These are phyloP conservation scores for Notamacropus eugenii DNA, from an alignment of 2,797 vertebrate species.

Conservation along the genomic window DNA sequence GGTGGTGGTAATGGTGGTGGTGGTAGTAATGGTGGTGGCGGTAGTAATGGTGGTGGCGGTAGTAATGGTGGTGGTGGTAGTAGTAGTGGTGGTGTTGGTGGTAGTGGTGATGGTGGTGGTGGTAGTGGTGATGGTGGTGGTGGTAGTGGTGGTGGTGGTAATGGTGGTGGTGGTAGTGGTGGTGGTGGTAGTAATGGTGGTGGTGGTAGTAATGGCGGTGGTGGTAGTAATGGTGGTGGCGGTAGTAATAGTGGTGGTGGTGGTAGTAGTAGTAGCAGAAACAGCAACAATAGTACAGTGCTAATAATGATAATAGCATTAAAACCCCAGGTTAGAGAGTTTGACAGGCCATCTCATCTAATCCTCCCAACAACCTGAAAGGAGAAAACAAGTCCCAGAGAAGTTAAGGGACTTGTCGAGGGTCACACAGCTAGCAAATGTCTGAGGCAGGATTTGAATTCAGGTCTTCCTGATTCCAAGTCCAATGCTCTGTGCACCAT, in stretches of 20 bases:
- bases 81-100: fast-evolving
- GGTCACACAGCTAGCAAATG: background rate
- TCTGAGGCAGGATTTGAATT: background rate
- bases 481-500: background rate
- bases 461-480: background rate
- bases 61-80: fast-evolving
- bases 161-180: fast-evolving
- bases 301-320: background rate
- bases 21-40: fast-evolving
- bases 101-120: no score
- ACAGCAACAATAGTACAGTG: no score
- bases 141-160: fast-evolving
- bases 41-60: fast-evolving
- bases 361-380: background rate
- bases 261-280: no score
- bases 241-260: no score
- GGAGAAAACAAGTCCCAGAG: background rate
- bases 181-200: no score
- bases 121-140: fast-evolving
- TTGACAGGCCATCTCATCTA: background rate
- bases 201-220: fast-evolving
- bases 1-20: no score
- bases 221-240: no score
- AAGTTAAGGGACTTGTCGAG: background rate
- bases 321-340: background rate